A percentile compares a stretch with the other conserved stretches of the same genome.
phyloP scores from a whole-genome alignment of 1,140 invertebrate genomes.

The Drosophila lacertosa region DNA sequence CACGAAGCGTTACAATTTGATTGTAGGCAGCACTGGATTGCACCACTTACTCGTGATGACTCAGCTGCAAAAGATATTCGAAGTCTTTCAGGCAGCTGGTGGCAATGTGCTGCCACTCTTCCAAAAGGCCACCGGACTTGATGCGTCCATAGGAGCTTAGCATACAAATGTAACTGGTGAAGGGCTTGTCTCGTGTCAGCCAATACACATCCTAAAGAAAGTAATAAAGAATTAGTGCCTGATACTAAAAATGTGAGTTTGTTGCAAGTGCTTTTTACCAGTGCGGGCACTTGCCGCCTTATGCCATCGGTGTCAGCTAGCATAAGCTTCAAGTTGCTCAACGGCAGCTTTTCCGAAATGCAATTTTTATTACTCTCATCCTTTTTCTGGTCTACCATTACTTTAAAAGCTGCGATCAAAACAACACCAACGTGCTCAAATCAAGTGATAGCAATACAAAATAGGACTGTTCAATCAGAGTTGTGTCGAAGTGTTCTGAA shows the following conservation, averaged over 20 bases:
- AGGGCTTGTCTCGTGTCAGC: constrained; percentile 53
- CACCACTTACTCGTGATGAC: constrained; percentile 66
- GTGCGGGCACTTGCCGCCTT: constrained; percentile 47
- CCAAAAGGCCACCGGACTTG: constrained; percentile 61
- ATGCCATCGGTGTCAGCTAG: constrained; percentile 48
- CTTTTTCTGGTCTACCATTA: constrained; percentile 14
- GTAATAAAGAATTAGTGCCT: background rate
- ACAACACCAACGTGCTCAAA: constrained; percentile 7
- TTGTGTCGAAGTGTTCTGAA: too few relatives aligned
- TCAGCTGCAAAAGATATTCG: constrained; percentile 60
- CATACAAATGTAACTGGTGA: constrained; percentile 63
- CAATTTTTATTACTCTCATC: constrained; percentile 55
- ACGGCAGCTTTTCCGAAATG: constrained; percentile 59
- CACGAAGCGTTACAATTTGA: background rate
- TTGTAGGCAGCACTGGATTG: too few relatives aligned
- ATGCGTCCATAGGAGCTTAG: constrained; percentile 53
- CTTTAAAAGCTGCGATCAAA: background rate
- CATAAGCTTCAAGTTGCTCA: constrained; percentile 51
- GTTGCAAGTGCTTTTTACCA: constrained; percentile 36
- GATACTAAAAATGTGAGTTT: background rate
- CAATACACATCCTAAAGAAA: constrained; percentile 54
- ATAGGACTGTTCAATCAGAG: background rate
- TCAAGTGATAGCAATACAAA: background rate
- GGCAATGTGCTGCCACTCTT: constrained; percentile 73
- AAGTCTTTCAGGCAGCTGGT: constrained; percentile 65